Base-by-base conservation (phyloP, 2,888 invertebrate genomes). In the Melipona beecheii region DNA sequence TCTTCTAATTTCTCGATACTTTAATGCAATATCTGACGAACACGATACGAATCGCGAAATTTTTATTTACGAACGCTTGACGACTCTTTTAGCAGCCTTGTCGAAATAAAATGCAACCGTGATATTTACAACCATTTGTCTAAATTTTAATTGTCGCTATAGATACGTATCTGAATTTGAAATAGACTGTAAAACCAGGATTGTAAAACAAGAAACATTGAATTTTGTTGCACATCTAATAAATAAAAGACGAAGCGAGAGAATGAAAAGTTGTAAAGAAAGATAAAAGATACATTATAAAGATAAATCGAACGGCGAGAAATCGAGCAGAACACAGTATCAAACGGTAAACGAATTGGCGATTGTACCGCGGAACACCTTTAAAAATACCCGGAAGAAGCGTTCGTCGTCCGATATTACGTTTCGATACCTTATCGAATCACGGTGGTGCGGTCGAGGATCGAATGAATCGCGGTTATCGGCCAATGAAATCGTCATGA, bases 401-500 rank as follows among this genome's bases (percentile, higher is more conserved):
- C 69, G 64, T 62, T 76, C 73, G 60, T 76, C 75, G 66, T 70
- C 43, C 76, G 77, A 73, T 82, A 65, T 75, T 75, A 81, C 75
- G 69, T 76, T 70, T 75, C 84, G 79, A 87, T 86, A 75, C 82
- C 89, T 90, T 90, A 89, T 88, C 88, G 85, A 83, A 85, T 87
- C 89, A 86, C 83, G 69, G 75, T 68, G 68, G 58, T 86, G 85
- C 76, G 89, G 88, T 90, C 60, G 78, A 64, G 78, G 79, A 80
- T 85, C 85, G 84, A 91, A 87, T 83, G 86, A 82, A 65, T 85
- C 87, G 89, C 86, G 89, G 89, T 90, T 88, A 89, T 86, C 83
- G 89, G 85, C 65, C 88, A 90, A 89, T 88, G 89, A 87, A 89
- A 90, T 86, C 89, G 89, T 86, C 89, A 89, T 89, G 87, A 87